phyloP scores from a whole-genome alignment of 2,113 vertebrate species.

The Spea multiplicata region DNA sequence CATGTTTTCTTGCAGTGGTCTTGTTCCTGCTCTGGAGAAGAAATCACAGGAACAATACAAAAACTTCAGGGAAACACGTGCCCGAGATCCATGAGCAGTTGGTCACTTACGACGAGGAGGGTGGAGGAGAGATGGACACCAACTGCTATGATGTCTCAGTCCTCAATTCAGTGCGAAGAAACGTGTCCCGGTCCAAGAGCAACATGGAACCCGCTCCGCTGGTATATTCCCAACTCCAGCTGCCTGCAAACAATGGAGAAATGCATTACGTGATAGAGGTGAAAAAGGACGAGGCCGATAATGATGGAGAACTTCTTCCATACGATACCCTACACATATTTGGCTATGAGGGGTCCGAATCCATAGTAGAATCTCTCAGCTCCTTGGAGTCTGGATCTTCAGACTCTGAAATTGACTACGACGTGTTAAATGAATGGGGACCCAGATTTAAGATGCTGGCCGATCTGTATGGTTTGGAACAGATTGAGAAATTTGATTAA shows the following conservation, averaged over 20 bases:
- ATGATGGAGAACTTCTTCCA: constrained; percentile 80
- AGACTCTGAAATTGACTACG: constrained; percentile 84
- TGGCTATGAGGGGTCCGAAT: constrained; percentile 87
- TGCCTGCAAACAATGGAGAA: constrained; percentile 71
- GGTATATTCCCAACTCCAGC: constrained; percentile 77
- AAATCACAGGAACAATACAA: constrained; percentile 78
- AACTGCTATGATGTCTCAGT: constrained; percentile 93
- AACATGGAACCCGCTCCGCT: constrained; percentile 52
- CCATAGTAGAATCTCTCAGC: constrained; percentile 88
- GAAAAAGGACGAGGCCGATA: constrained; percentile 93
- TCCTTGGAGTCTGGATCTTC: constrained; percentile 81
- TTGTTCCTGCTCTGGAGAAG: constrained; percentile 73
- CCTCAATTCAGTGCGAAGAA: constrained; percentile 78
- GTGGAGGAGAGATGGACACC: constrained; percentile 97
- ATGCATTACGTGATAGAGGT: constrained; percentile 92
- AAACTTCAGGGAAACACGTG: constrained; percentile 69
- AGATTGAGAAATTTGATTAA: constrained; percentile 65
- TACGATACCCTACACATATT: constrained; percentile 95
- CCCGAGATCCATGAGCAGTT: constrained; percentile 95
- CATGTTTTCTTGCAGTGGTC: constrained; percentile 68
- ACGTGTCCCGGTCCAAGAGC: constrained; percentile 50
- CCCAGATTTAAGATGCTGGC: constrained; percentile 92
- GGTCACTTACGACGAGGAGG: constrained; percentile 93
- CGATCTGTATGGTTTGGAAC: constrained; percentile 84
- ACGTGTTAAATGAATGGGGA: constrained; percentile 93